phyloP scores from a whole-genome alignment of 64 coral and sea anemone species.

The Stichodactyla mertensii region DNA sequence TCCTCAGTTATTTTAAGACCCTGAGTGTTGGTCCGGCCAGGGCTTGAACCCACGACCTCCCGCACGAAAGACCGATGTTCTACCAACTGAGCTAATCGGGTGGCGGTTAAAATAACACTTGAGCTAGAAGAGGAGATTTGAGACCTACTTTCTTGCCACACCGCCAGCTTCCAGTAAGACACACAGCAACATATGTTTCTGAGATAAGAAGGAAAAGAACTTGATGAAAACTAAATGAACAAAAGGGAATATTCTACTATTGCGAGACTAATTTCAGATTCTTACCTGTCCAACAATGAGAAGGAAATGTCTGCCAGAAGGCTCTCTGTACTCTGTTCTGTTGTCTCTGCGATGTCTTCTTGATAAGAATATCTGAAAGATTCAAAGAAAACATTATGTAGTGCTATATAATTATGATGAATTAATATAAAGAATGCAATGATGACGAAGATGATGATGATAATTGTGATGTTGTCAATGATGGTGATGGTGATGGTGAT shows the following conservation, averaged over 20 bases:
- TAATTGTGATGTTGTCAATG: no score
- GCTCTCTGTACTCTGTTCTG: conserved; percentile 36
- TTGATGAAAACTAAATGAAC: background rate
- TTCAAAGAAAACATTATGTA: background rate
- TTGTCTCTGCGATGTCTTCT: conserved; percentile 27
- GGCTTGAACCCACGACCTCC: no score
- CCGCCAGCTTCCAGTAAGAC: conserved; percentile 90
- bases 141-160: conserved; percentile 56
- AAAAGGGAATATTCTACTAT: background rate
- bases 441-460: no score
- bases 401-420: background rate
- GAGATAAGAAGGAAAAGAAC: conserved; percentile 16
- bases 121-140: no score
- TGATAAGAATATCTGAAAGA: conserved; percentile 1
- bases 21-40: no score
- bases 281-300: conserved; percentile 76
- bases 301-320: conserved; percentile 44
- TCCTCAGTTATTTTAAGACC: no score
- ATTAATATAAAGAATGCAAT: no score
- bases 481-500: background rate
- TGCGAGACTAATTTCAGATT: background rate
- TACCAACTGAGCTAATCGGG: no score
- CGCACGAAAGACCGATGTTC: no score
- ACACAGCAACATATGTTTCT: conserved; percentile 97
- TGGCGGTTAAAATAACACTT: no score